These are phyloP conservation scores for Myrmecophaga tridactyla DNA, from an alignment of 2,113 vertebrate genomes.

Conservation along the genomic window DNA sequence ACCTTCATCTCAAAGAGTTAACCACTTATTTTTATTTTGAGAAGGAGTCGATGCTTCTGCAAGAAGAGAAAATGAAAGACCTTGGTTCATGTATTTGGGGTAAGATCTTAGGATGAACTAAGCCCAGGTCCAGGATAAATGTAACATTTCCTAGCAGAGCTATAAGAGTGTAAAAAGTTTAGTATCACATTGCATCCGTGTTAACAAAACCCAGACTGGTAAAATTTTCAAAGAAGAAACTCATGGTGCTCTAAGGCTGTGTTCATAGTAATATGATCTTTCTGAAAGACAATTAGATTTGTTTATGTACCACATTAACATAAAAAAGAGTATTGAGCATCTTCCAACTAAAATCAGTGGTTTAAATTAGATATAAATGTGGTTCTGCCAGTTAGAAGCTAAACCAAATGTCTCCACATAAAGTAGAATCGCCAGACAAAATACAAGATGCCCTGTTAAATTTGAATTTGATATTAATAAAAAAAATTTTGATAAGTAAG, in stretches of 20 bases:
- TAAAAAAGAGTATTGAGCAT: conserved; percentile 11
- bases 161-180: background rate
- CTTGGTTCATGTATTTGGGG: background rate
- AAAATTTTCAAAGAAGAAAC: conserved; percentile 45
- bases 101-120: background rate
- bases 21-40: conserved; percentile 5
- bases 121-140: background rate
- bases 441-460: conserved; percentile 4
- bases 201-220: conserved; percentile 33
- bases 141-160: background rate
- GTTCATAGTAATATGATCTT: background rate
- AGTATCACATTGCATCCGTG: background rate
- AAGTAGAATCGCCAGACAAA: conserved; percentile 8
- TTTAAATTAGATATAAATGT: conserved; percentile 39
- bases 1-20: conserved; percentile 17
- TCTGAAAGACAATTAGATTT: conserved; percentile 56
- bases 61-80: conserved; percentile 6
- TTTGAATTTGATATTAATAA: conserved; percentile 50
- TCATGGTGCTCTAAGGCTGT: background rate
- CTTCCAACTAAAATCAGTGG: conserved; percentile 35
- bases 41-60: background rate
- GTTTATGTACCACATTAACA: background rate
- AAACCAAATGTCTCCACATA: background rate
- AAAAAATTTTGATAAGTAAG: conserved; percentile 37
- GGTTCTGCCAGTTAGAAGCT: background rate